A percentile compares a stretch with the other conserved stretches of the same genome.
phyloP scores from a whole-genome alignment of 2,888 invertebrate genomes.

The Epinotia demarniana region DNA sequence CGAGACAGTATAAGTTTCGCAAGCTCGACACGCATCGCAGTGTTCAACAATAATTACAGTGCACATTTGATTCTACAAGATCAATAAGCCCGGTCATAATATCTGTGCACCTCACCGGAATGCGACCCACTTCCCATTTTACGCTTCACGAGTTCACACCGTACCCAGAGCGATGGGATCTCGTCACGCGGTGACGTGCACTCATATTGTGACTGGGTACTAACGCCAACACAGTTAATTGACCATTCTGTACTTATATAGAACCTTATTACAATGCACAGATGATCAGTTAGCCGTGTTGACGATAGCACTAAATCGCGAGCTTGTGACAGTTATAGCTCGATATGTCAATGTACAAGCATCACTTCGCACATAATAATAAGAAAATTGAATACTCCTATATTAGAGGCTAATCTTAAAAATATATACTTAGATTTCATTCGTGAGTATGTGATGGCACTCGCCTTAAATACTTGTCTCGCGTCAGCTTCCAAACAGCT shows the following conservation, averaged over 20 bases:
- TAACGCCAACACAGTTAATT: too few species aligned
- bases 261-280: too few species aligned
- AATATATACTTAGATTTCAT: constrained; percentile 8
- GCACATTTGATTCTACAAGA: background rate
- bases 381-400: background rate
- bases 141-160: too few species aligned
- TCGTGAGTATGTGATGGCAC: constrained; percentile 5
- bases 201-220: too few species aligned
- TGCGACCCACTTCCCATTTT: too few species aligned
- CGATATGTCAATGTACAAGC: constrained; percentile 10
- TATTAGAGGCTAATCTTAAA: background rate
- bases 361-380: background rate
- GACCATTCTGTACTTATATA: too few species aligned
- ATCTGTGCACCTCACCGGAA: too few species aligned
- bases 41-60: constrained; percentile 5
- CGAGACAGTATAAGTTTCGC: background rate
- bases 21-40: background rate
- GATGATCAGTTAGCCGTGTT: too few species aligned
- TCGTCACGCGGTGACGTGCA: too few species aligned
- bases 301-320: background rate
- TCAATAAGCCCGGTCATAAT: background rate
- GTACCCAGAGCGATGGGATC: too few species aligned
- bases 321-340: constrained; percentile 12
- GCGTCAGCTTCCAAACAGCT: background rate
- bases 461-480: constrained; percentile 6